Evolutionary conservation across 2,888 invertebrate species (phyloP).

Genomic region (Esperia sulphurella): DNA sequence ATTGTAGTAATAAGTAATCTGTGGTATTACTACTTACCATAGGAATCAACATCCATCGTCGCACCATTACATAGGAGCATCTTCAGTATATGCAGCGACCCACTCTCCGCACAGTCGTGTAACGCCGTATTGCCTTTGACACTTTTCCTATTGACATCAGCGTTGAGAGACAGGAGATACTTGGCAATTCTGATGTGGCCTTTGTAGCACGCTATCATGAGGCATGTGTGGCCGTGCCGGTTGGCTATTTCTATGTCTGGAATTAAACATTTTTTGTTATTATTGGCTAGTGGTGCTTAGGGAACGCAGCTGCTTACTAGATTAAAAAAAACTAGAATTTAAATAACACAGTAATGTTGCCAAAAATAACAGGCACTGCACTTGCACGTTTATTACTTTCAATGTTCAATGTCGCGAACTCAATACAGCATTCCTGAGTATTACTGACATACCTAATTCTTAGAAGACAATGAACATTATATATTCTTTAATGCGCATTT

Average conservation of each 20-base stretch:
- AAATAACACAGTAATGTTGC: too few species aligned
- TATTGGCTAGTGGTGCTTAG: not conserved
- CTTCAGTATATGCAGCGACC: constrained; percentile 94
- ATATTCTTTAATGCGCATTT: too few species aligned
- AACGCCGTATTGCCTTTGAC: constrained; percentile 97
- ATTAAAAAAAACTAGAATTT: too few species aligned
- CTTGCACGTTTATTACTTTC: too few species aligned
- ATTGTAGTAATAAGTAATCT: too few species aligned
- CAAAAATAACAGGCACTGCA: too few species aligned
- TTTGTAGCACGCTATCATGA: constrained; percentile 99
- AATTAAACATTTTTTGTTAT: constrained; percentile 22
- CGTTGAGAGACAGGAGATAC: constrained; percentile 91
- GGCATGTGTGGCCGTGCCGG: constrained; percentile 96
- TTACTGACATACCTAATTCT: too few species aligned
- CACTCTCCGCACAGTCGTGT: constrained; percentile 98
- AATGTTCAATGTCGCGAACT: too few species aligned
- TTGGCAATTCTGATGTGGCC: constrained; percentile 95
- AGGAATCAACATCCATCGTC: constrained; percentile 95
- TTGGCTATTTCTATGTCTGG: constrained; percentile 97
- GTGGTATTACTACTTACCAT: constrained; percentile 77
- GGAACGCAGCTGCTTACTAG: too few species aligned
- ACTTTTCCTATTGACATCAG: constrained; percentile 95
- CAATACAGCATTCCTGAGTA: too few species aligned
- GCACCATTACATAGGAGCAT: constrained; percentile 93
- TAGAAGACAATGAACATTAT: too few species aligned